These are phyloP conservation scores for Stictonetta naevosa DNA, from an alignment of 2,113 vertebrate species.

Conservation along the genomic window DNA sequence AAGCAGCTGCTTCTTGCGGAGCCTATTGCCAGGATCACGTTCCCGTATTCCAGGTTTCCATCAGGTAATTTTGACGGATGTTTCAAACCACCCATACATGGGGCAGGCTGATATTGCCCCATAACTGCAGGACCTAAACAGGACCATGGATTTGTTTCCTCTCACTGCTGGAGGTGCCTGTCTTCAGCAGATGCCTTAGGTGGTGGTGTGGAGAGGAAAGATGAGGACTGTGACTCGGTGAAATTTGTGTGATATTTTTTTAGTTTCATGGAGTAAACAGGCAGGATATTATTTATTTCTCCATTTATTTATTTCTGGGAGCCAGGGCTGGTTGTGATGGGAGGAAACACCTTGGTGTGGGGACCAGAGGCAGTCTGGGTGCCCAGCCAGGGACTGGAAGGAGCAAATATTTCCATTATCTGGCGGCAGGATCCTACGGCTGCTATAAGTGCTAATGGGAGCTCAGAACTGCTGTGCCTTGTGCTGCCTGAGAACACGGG, in stretches of 20 bases:
- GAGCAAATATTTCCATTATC: conserved; percentile 27
- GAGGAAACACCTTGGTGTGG: not conserved
- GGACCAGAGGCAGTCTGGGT: not conserved
- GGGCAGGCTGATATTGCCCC: not conserved
- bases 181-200: not conserved
- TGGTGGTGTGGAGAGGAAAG: not conserved
- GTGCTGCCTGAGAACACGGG: not conserved
- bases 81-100: not conserved
- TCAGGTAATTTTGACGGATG: conserved; percentile 13
- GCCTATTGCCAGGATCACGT: not conserved
- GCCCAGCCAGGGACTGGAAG: not conserved
- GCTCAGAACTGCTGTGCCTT: conserved; percentile 31
- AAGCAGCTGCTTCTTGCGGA: not conserved
- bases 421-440: not conserved
- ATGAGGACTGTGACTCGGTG: not conserved
- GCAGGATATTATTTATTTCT: not conserved
- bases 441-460: not conserved
- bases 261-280: not conserved
- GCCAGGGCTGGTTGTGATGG: not conserved
- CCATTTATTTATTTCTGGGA: not conserved
- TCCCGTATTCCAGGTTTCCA: not conserved
- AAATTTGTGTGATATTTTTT: not conserved
- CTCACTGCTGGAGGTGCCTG: not conserved
- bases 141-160: not conserved
- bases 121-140: not conserved